Conservation (phyloP, 2,888 invertebrate species). For the Barypeithes pellucidus region DNA sequence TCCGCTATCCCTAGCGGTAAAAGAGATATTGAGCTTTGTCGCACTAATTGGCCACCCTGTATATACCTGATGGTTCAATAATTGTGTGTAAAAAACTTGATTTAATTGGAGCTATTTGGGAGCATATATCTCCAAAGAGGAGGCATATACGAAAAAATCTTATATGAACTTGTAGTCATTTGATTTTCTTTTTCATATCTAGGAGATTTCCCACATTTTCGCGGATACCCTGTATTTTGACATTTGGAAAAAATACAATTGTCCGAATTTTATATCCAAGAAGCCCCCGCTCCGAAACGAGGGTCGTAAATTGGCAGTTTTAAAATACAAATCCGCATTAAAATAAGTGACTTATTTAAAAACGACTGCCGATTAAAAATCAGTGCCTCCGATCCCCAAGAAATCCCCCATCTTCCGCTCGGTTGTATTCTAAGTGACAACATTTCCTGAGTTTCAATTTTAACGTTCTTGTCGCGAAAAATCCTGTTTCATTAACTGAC, state of each 20-base stretch:
- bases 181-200: no score
- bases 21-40: no score
- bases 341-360: constrained; percentile 59
- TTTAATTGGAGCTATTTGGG: no score
- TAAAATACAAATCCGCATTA: constrained; percentile 58
- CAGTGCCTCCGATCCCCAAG: constrained; percentile 30
- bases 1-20: no score
- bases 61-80: no score
- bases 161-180: no score
- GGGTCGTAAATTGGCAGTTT: constrained; percentile 49
- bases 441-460: constrained; percentile 66
- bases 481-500: constrained; percentile 71
- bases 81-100: no score
- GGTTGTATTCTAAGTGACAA: constrained; percentile 64
- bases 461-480: constrained; percentile 69
- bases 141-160: no score
- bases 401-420: constrained; percentile 53
- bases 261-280: neutral
- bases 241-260: neutral
- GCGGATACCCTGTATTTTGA: no score
- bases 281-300: neutral
- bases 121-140: no score
- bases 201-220: no score
- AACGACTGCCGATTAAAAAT: constrained; percentile 49
- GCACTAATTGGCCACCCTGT: no score